Conservation (phyloP, 2,797 vertebrate species). For the Phyllotis vaccarum region DNA sequence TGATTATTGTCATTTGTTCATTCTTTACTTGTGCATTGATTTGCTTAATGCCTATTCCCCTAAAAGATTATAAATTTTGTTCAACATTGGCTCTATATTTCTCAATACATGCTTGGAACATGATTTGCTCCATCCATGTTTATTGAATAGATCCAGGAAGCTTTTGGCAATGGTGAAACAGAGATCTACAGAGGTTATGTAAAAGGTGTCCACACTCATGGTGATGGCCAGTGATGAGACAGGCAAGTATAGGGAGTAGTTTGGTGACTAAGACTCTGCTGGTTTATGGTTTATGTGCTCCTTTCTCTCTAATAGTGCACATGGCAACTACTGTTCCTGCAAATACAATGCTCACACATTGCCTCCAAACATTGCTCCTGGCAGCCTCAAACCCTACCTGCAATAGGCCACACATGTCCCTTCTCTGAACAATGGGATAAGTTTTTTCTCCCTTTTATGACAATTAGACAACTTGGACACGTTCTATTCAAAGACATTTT, state of each 20-base stretch:
- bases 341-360: neutral
- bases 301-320: neutral
- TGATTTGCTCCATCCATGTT: neutral
- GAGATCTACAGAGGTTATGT: neutral
- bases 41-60: neutral
- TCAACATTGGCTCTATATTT: neutral
- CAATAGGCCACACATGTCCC: neutral
- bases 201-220: neutral
- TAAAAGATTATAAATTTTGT: neutral
- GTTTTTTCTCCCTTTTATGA: neutral
- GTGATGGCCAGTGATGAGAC: neutral
- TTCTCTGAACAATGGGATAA: neutral
- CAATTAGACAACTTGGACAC: neutral
- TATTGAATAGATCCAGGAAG: neutral
- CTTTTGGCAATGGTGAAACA: neutral
- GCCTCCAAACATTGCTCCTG: neutral
- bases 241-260: neutral
- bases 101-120: neutral
- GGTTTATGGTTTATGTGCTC: neutral
- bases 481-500: neutral
- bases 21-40: slow-evolving; percentile 7
- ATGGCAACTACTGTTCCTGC: neutral
- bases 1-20: neutral
- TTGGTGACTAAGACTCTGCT: neutral
- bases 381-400: no score